phyloP scores from a whole-genome alignment of 1,140 invertebrate genomes.

The Hylaeus volcanicus region DNA sequence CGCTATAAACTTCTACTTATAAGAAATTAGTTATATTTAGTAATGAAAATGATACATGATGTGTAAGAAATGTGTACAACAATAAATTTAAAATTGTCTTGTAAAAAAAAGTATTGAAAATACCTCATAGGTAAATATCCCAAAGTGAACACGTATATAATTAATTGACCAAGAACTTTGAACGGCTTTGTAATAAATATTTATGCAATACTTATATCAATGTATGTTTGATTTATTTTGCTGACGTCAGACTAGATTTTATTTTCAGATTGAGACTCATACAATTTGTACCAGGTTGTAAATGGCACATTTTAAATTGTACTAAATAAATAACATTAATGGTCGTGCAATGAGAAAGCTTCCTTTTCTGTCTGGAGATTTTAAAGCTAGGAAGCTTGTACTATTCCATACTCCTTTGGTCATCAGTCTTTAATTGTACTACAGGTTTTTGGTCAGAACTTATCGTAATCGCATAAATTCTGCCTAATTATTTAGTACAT shows the following conservation, averaged over 20 bases:
- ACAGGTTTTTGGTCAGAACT: constrained; percentile 50
- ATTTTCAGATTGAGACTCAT: constrained; percentile 19
- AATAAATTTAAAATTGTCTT: background rate
- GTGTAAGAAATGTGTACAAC: background rate
- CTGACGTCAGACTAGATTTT: constrained; percentile 33
- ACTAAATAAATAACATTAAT: constrained; percentile 31
- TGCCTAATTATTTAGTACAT: constrained; percentile 36
- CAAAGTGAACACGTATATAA: constrained; percentile 34
- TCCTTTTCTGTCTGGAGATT: constrained; percentile 11
- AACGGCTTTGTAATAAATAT: constrained; percentile 51
- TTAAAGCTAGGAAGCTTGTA: constrained; percentile 50
- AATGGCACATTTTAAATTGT: constrained; percentile 19
- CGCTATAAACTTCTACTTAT: background rate
- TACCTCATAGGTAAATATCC: constrained; percentile 40
- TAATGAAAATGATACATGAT: constrained; percentile 1
- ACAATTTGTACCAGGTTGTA: constrained; percentile 21
- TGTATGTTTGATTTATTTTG: constrained; percentile 54
- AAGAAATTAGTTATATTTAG: background rate
- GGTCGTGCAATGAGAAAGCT: constrained; percentile 6
- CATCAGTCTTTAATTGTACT: constrained; percentile 77
- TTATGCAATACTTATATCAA: constrained; percentile 13
- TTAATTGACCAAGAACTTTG: constrained; percentile 44
- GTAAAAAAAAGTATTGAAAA: constrained; percentile 8
- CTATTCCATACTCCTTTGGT: constrained; percentile 50
- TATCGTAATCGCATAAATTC: constrained; percentile 14